Evolutionary conservation across 2,797 vertebrate genomes (phyloP).

Genomic region (Sebastes aleutianus): DNA sequence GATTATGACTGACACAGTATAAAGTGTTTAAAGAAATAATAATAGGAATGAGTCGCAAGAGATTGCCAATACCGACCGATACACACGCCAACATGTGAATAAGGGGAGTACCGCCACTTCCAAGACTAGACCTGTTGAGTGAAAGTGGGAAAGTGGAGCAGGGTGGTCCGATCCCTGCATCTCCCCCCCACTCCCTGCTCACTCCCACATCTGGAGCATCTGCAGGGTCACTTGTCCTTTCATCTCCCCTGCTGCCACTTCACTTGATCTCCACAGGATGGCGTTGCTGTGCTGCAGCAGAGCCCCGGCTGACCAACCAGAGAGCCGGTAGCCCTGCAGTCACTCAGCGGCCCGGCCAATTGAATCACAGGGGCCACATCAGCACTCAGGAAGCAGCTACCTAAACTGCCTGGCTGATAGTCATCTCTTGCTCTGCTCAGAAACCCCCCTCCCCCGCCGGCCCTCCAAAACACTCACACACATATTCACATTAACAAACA

Average conservation of each 20-base stretch:
- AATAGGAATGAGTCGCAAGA: too few relatives aligned
- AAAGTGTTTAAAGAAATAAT: too few relatives aligned
- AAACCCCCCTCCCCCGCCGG: not conserved
- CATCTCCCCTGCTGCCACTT: constrained; percentile 21
- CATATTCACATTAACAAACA: constrained; percentile 28
- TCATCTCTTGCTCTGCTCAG: constrained; percentile 58
- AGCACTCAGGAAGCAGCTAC: constrained; percentile 77
- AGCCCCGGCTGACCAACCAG: constrained; percentile 42
- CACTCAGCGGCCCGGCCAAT: constrained; percentile 55
- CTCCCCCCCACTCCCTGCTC: not conserved
- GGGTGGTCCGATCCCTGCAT: not conserved
- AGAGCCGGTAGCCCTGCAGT: constrained; percentile 38
- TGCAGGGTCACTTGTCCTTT: not conserved
- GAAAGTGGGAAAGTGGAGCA: not conserved
- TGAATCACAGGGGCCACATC: constrained; percentile 66
- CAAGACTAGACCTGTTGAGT: not conserved
- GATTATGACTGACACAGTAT: too few relatives aligned
- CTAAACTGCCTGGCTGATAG: constrained; percentile 72
- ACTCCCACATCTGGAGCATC: not conserved
- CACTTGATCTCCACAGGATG: constrained; percentile 74
- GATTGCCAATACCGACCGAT: too few relatives aligned
- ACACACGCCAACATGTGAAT: too few relatives aligned
- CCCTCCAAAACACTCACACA: constrained; percentile 1
- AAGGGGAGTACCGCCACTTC: too few relatives aligned
- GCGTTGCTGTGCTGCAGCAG: constrained; percentile 71